phyloP scores from a whole-genome alignment of 2,113 vertebrate genomes.

The Tyto alba region DNA sequence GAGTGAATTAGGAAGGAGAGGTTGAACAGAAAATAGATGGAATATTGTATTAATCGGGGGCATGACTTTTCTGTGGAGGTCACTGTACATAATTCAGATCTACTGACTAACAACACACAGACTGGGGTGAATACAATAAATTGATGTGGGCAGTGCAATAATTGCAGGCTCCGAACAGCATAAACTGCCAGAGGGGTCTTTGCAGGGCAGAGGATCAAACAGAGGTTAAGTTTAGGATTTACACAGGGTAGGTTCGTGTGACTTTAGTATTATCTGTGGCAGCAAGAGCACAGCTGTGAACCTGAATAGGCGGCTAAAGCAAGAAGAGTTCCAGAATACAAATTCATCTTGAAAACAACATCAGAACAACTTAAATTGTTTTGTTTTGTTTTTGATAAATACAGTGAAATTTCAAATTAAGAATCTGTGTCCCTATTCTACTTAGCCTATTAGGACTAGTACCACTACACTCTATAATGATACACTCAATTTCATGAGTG shows the following conservation, averaged over 20 bases:
- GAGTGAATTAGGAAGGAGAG: constrained; percentile 37
- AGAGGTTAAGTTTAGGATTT: not conserved
- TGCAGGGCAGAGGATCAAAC: not conserved
- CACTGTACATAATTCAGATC: not conserved
- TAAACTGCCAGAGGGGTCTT: not conserved
- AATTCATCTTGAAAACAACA: not conserved
- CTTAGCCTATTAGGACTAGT: not conserved
- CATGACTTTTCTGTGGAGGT: not conserved
- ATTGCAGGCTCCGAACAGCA: not conserved
- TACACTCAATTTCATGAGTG: not conserved
- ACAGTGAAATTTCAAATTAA: not conserved
- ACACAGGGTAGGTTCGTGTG: not conserved
- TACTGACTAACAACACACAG: not conserved
- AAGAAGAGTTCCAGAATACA: not conserved
- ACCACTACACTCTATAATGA: not conserved
- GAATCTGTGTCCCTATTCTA: not conserved
- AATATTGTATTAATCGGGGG: constrained; percentile 5
- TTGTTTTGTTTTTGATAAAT: not conserved
- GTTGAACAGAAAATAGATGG: not conserved
- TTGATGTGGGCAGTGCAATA: not conserved
- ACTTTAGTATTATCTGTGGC: not conserved
- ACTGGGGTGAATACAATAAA: not conserved
- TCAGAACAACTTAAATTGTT: not conserved
- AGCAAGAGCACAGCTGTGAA: not conserved
- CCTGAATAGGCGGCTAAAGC: not conserved